A percentile compares a stretch with the other conserved stretches of the same genome.
Evolutionary conservation across 92 coral and sea anemone genomes (phyloP).

Genomic region (Scolanthus callimorphus): DNA sequence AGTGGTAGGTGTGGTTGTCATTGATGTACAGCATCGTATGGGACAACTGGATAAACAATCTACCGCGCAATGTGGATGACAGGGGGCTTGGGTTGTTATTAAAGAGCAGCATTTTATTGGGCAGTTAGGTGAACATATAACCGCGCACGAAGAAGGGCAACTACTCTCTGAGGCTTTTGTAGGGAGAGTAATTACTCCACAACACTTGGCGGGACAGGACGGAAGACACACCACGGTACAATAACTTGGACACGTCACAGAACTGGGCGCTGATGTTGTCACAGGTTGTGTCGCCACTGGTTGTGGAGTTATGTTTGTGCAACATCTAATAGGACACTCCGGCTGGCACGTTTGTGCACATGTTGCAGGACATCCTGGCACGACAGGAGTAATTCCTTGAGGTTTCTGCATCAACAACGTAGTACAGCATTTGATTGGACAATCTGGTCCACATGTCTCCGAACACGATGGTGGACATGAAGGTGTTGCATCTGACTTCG

Average conservation of each 20-base stretch:
- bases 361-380: constrained; percentile 1
- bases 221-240: constrained; percentile 15
- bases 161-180: constrained; percentile 5
- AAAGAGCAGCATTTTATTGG: constrained; percentile 28
- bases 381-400: background rate
- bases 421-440: constrained; percentile 9
- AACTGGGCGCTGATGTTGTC: constrained; percentile 21
- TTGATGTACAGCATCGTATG: constrained; percentile 17
- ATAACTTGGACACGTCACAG: constrained; percentile 14
- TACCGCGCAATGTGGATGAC: constrained; percentile 12
- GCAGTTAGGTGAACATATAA: constrained; percentile 15
- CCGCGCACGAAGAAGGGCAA: background rate
- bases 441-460: constrained; percentile 1
- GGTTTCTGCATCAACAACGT: background rate
- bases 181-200: constrained; percentile 6
- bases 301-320: constrained; percentile 4
- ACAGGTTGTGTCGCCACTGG: constrained; percentile 14
- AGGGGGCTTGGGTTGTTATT: constrained; percentile 10
- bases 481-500: background rate
- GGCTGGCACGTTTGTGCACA: constrained; percentile 22
- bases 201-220: constrained; percentile 24
- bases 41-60: constrained; percentile 25
- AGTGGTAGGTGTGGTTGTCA: background rate
- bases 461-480: constrained; percentile 10
- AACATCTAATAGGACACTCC: constrained; percentile 42